A percentile compares a stretch with the other conserved stretches of the same genome.
Evolutionary conservation across 37 sponge, comb jelly and placozoan species (phyloP).

Genomic region (Bolinopsis microptera): DNA sequence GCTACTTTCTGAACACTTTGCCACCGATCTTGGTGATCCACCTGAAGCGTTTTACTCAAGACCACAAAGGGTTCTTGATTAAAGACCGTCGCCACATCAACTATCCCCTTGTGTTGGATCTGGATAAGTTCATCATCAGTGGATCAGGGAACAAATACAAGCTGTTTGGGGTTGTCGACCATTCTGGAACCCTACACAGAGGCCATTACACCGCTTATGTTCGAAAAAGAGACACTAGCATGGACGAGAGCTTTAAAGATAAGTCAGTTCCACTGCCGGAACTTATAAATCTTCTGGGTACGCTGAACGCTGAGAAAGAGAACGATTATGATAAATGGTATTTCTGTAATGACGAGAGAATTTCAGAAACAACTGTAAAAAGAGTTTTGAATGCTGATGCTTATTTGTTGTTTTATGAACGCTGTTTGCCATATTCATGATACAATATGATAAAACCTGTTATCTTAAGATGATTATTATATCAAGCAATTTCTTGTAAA

Average conservation of each 20-base stretch:
- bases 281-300: neutral
- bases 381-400: conserved; percentile 83
- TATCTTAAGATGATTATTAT: neutral
- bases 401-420: conserved; percentile 93
- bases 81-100: conserved; percentile 81
- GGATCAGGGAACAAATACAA: conserved; percentile 72
- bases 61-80: conserved; percentile 65
- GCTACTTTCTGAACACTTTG: conserved; percentile 71
- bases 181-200: conserved; percentile 81
- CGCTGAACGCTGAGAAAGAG: neutral
- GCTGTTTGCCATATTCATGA: conserved; percentile 68
- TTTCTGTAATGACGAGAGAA: conserved; percentile 84
- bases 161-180: conserved; percentile 90
- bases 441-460: neutral
- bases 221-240: conserved; percentile 12
- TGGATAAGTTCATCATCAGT: conserved; percentile 74
- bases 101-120: conserved; percentile 82
- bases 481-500: neutral
- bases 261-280: neutral
- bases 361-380: conserved; percentile 67
- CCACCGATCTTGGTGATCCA: conserved; percentile 84
- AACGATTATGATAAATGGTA: conserved; percentile 76
- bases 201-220: conserved; percentile 97
- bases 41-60: conserved; percentile 88
- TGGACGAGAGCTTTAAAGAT: conserved; percentile 16